Base-by-base conservation (phyloP, 1,140 invertebrate species). In the Agraylea sexmaculata region DNA sequence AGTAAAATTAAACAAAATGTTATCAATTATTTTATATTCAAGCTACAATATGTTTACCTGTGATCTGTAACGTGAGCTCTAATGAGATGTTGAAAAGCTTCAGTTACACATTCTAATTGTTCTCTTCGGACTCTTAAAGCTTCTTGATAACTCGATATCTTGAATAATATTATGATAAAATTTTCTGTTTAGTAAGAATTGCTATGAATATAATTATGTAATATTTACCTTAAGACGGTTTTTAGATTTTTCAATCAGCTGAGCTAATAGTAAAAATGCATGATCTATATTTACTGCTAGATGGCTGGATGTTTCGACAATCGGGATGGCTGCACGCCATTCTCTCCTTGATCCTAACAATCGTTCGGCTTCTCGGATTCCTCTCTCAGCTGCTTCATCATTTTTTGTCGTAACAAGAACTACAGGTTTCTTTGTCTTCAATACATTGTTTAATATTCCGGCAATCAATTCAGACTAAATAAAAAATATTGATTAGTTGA, bases 241-340 rank as follows among this genome's bases (percentile, higher is more conserved):
- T 52, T 74, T 74, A 18, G 69, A 59, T 51, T 72, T 71, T 59
- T 97, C 92, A 43, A 95, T 81, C 60, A 94, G 76, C 64, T 96
- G 90, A 16, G 90, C 91, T 20, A 96, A 61, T 31, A 89, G 71
- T 54, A 96, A 75, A 62, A 97, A 97, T 6, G 92, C 87, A 45
- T 87, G 66, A 57, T 97, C 93, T 12, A 96, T 85, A 63, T 98
- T 99, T 32, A 98, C 88, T 61, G 94, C 96, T 55, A 95, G 87
- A 55, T 96, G 90, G 6, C 92, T 82, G 10, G 91, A 96, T 0
- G 91, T 93, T 70, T 97, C 93, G 22, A 98, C 79, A 29, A 97
- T 66, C 1, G 85, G 78, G 50, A 97, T 87, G 46, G 73, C 70
- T 42, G 80, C 78, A 58, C 90, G 92, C 55, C 90, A 93, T 60